Evolutionary conservation across 2,113 vertebrate genomes (phyloP).

Genomic region (Garra rufa): DNA sequence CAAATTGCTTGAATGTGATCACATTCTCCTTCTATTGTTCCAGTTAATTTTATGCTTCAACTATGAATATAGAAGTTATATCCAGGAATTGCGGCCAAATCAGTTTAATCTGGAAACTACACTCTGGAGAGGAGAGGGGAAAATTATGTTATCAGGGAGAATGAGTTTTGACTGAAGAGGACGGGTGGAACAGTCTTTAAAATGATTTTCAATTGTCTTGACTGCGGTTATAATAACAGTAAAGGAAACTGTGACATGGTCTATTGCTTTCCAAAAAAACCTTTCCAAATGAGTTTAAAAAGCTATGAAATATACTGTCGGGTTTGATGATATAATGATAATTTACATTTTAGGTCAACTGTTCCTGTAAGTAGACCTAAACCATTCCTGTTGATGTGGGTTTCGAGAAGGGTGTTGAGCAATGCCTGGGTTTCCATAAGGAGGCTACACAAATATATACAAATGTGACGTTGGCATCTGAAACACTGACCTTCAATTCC

Average conservation of each 20-base stretch:
- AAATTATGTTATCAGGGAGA: constrained; percentile 51
- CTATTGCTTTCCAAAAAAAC: background rate
- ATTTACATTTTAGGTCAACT: background rate
- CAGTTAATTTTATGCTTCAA: constrained; percentile 56
- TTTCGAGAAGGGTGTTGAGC: background rate
- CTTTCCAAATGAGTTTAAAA: background rate
- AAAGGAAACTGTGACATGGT: background rate
- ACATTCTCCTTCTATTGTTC: constrained; percentile 55
- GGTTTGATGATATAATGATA: background rate
- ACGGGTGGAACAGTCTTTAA: constrained; percentile 33
- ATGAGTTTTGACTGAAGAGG: constrained; percentile 58
- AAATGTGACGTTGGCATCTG: background rate
- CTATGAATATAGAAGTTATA: constrained; percentile 39
- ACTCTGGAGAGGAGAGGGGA: constrained; percentile 51
- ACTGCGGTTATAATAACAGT: constrained; percentile 1
- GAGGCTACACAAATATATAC: background rate
- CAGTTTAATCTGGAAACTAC: constrained; percentile 44
- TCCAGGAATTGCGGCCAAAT: constrained; percentile 58
- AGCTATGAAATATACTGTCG: background rate
- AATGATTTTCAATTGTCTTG: background rate
- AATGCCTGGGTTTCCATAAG: background rate
- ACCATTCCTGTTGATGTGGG: background rate
- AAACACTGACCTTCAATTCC: background rate
- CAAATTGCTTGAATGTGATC: background rate
- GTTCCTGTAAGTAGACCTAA: background rate